These are phyloP conservation scores for Neolamprologus brichardi DNA, from an alignment of 2,113 vertebrate genomes.

Conservation along the genomic window DNA sequence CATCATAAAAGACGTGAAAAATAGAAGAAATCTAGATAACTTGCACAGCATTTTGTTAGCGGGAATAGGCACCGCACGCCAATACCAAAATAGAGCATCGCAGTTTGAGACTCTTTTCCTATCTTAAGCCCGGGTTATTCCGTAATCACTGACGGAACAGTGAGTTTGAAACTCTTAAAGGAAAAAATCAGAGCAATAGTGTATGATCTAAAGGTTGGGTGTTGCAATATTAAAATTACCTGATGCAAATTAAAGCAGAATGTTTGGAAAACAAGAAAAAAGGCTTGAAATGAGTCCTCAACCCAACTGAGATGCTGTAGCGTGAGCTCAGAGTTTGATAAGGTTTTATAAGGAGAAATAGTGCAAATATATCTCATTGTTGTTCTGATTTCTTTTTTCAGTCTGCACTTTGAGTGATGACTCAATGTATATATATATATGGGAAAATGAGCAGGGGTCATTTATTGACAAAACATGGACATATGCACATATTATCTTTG, in stretches of 20 bases:
- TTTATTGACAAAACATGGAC: slow-evolving; percentile 3
- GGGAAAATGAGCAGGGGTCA: neutral
- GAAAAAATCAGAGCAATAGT: neutral
- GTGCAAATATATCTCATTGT: neutral
- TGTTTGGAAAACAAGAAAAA: neutral
- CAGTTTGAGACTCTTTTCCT: neutral
- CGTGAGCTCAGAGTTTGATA: neutral
- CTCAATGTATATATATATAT: neutral
- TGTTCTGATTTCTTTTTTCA: neutral
- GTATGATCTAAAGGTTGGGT: neutral
- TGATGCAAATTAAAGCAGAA: neutral
- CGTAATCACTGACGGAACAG: rapidly evolving
- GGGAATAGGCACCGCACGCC: neutral
- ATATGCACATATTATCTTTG: slow-evolving; percentile 10
- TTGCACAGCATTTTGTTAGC: neutral
- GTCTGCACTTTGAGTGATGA: neutral
- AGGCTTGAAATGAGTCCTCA: neutral
- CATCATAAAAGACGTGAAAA: neutral
- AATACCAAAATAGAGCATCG: neutral
- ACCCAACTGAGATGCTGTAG: neutral
- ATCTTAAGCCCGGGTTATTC: no score
- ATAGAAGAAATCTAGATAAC: neutral
- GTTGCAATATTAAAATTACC: neutral
- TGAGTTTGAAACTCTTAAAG: neutral
- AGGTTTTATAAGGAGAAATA: neutral